A percentile compares a stretch with the other conserved stretches of the same genome.
Evolutionary conservation across 2,797 vertebrate species (phyloP).

Genomic region (Podarcis siculus): DNA sequence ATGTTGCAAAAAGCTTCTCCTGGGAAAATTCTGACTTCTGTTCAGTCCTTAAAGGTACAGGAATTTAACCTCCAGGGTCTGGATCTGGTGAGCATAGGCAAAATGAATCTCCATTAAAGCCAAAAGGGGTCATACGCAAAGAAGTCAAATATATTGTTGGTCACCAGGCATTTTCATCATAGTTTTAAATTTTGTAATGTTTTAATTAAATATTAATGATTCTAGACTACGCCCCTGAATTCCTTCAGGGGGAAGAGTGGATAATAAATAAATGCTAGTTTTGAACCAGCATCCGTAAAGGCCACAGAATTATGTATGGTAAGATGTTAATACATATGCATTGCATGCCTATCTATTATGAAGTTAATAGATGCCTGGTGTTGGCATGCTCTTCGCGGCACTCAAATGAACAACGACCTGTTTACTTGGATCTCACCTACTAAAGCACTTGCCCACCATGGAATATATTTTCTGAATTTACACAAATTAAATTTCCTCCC

Average conservation of each 20-base stretch:
- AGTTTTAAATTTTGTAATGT: too few relatives aligned
- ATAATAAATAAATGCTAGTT: not conserved
- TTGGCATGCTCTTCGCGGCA: not conserved
- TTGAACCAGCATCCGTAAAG: not conserved
- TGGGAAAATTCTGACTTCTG: not conserved
- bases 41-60: not conserved
- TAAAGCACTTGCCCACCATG: constrained; percentile 47
- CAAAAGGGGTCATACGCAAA: not conserved
- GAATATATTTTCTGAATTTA: constrained; percentile 62
- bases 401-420: constrained; percentile 45
- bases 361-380: not conserved
- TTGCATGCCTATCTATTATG: constrained; percentile 1
- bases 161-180: too few relatives aligned
- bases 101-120: not conserved
- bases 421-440: constrained; percentile 55
- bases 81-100: not conserved
- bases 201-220: too few relatives aligned
- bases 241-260: too few relatives aligned
- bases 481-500: constrained; percentile 63
- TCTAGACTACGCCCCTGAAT: too few relatives aligned
- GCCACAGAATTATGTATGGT: not conserved
- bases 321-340: not conserved
- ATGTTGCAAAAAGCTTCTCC: not conserved
- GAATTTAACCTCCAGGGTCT: not conserved
- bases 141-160: not conserved